Conservation (phyloP, 2,888 invertebrate genomes). For the Sinodicranocentrus sp. region DNA sequence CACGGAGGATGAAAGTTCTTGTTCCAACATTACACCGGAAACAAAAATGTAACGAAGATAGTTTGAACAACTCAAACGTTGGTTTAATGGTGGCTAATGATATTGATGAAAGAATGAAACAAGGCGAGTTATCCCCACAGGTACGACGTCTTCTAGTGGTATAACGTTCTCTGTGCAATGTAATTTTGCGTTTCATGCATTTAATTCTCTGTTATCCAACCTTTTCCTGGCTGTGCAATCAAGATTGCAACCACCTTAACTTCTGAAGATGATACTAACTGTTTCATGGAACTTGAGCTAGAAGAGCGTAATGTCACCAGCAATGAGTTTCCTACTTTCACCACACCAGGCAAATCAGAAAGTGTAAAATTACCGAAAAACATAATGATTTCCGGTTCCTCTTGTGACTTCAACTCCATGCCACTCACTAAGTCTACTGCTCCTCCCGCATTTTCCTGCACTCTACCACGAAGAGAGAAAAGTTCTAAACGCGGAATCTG, state of each 20-base stretch:
- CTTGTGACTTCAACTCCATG: neutral
- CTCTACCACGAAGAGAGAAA: neutral
- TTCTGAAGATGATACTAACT: too few species aligned
- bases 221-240: neutral
- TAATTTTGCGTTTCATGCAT: neutral
- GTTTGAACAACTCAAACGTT: neutral
- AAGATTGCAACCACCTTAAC: too few species aligned
- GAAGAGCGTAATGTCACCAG: neutral
- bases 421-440: neutral
- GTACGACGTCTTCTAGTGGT: neutral
- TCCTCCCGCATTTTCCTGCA: neutral
- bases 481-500: neutral
- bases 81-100: neutral
- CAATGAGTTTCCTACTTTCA: neutral
- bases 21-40: constrained; percentile 36
- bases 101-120: too few species aligned
- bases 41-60: neutral
- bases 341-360: too few species aligned
- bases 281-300: too few species aligned
- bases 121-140: too few species aligned
- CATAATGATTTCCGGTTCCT: neutral
- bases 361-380: too few species aligned
- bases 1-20: constrained; percentile 56
- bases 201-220: neutral
- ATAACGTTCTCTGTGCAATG: neutral